A percentile compares a stretch with the other conserved stretches of the same genome.
Conservation (phyloP, 1,140 invertebrate genomes). For the Zaprionus ornatus region DNA sequence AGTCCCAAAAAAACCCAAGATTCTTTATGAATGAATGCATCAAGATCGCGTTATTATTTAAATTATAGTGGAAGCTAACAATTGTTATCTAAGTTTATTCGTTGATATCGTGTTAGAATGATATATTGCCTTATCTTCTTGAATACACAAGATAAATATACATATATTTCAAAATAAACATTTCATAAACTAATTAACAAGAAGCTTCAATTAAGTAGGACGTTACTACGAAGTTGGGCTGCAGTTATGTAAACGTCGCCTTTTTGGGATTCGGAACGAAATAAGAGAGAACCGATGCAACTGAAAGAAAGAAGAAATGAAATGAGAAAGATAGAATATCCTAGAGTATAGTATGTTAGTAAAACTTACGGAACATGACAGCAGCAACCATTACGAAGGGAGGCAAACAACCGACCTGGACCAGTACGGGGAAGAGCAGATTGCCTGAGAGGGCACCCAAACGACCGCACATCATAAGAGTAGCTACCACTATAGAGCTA, state of each 20-base stretch:
- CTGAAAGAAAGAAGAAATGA: constrained; percentile 38
- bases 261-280: constrained; percentile 65
- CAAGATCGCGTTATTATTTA: neutral
- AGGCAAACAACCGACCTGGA: constrained; percentile 75
- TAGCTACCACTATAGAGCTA: constrained; percentile 73
- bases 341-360: too few species aligned
- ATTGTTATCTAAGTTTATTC: neutral
- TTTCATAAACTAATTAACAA: neutral
- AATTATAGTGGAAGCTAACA: neutral
- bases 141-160: neutral
- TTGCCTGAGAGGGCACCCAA: constrained; percentile 78
- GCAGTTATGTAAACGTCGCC: constrained; percentile 48
- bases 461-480: constrained; percentile 77
- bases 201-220: neutral
- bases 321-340: too few species aligned
- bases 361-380: constrained; percentile 69
- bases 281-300: constrained; percentile 55
- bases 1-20: neutral
- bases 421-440: constrained; percentile 71
- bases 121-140: neutral
- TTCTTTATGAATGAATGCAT: constrained; percentile 3
- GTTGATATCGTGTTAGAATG: neutral
- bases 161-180: neutral
- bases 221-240: neutral
- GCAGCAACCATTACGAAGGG: constrained; percentile 75